Conservation (phyloP, 2,113 vertebrate genomes). For the Eolophus roseicapilla region DNA sequence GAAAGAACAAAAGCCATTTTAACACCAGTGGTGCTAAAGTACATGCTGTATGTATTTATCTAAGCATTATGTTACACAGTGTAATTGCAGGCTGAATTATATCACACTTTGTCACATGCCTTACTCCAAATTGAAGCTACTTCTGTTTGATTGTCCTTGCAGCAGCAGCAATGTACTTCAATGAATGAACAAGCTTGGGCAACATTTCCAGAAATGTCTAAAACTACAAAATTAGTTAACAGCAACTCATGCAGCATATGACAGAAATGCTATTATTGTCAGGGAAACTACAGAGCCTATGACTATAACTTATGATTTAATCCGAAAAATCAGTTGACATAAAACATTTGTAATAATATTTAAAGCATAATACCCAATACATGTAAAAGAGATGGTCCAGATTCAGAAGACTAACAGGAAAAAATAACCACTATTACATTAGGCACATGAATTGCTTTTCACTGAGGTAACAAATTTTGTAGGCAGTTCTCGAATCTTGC, state of each 20-base stretch:
- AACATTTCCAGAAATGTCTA: not conserved
- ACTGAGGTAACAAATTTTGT: not conserved
- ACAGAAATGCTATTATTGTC: conserved; percentile 6
- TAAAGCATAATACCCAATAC: not conserved
- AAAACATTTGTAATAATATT: conserved; percentile 5
- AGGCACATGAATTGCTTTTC: not conserved
- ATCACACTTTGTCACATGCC: not conserved
- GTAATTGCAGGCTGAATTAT: not conserved
- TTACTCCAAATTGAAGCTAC: not conserved
- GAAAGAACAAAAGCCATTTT: not conserved
- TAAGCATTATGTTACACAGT: not conserved
- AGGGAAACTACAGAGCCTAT: not conserved
- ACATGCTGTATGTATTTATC: not conserved
- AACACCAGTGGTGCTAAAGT: not conserved
- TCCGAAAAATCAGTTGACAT: not conserved
- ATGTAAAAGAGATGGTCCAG: not conserved
- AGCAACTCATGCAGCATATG: conserved; percentile 4
- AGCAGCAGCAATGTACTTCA: not conserved
- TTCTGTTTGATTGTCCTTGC: conserved; percentile 10
- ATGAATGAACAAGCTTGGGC: not conserved
- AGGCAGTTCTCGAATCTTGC: not conserved
- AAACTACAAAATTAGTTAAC: conserved; percentile 12
- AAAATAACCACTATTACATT: not conserved
- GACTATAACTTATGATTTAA: not conserved
- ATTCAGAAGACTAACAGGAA: not conserved